A percentile compares a stretch with the other conserved stretches of the same genome.
Conservation (phyloP, 2,888 invertebrate species). For the Caenorhabditis zanzibari region DNA sequence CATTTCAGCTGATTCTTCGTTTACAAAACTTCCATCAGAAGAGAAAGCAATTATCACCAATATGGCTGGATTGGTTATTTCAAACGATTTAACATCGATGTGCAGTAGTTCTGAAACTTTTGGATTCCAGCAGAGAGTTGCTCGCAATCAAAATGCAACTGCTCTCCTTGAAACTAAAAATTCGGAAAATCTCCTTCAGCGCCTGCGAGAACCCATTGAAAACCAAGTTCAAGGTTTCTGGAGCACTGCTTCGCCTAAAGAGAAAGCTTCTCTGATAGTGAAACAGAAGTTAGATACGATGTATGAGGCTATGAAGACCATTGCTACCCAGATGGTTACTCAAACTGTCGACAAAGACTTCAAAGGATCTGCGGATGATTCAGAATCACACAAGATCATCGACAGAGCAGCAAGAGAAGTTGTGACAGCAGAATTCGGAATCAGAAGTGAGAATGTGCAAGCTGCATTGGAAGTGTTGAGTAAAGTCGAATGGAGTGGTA, state of each 20-base stretch:
- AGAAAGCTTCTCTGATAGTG: slow-evolving; percentile 18
- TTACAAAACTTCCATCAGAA: neutral
- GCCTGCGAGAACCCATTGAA: slow-evolving; percentile 52
- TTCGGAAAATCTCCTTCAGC: slow-evolving; percentile 16
- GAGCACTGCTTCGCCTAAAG: slow-evolving; percentile 35
- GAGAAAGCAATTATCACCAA: slow-evolving; percentile 33
- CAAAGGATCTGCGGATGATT: neutral
- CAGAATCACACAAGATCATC: slow-evolving; percentile 9
- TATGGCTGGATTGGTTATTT: slow-evolving; percentile 32
- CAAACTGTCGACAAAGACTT: slow-evolving; percentile 15
- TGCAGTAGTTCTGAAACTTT: slow-evolving; percentile 6
- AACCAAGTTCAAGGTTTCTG: slow-evolving; percentile 62
- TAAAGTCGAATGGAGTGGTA: slow-evolving; percentile 49
- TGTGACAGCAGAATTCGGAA: slow-evolving; percentile 38
- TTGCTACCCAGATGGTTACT: slow-evolving; percentile 29
- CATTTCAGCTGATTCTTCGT: slow-evolving; percentile 16
- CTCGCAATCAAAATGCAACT: neutral
- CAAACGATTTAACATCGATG: slow-evolving; percentile 46
- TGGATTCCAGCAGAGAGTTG: neutral
- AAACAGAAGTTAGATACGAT: slow-evolving; percentile 44
- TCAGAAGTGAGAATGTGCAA: slow-evolving; percentile 36
- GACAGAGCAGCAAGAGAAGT: slow-evolving; percentile 34
- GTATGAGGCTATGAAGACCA: slow-evolving; percentile 27
- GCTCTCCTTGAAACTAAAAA: neutral
- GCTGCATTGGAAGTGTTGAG: slow-evolving; percentile 34